Base-by-base conservation (phyloP, 1,140 invertebrate species). In the Campoletis sonorensis region DNA sequence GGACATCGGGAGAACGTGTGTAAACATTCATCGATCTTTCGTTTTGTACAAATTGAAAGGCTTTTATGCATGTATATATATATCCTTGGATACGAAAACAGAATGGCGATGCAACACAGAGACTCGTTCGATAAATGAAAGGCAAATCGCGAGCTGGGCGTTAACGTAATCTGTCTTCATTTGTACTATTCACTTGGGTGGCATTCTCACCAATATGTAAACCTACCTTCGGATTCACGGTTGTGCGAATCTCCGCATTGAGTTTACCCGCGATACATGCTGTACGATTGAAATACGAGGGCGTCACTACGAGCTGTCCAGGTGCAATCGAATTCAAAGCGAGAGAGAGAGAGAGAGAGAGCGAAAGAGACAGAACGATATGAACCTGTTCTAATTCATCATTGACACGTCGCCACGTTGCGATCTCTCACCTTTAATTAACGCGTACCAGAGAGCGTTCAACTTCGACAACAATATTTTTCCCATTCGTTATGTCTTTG, bases 91-190 rank as follows among this genome's bases (percentile, higher is more conserved):
- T 64, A 16, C 21, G n/a, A 64, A 64, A 64, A 64, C 21, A 23
- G n/a, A 23, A 64, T 23, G 61, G 4, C 23, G 61, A 64, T 64
- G 15, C 23, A 64, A 13, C 61, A 27, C n/a, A 11, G 61, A 64
- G 61, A 64, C 21, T 26, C 61, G 61, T 13, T n/a, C 61, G 61
- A 64, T 64, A 23, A 64, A 75, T 75, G 72, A 75, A 54, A 75
- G 72, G 72, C 72, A 75, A 75, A 75, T 75, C 72, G 72, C 72
- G 72, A 75, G 15, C 49, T 23, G 40, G 72, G 61, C 72, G 61
- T 78, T 76, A 76, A 79, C 75, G 81, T 82, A 81, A 85, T 85
- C 83, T 61, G 79, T 85, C 84, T 85, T 85, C 81, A 83, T 85
- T 84, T 81, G 79, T 77, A 82, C 77, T 68, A 81, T 81, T 84